Evolutionary conservation across 2,797 vertebrate genomes (phyloP).

Genomic region (Amblyraja radiata): DNA sequence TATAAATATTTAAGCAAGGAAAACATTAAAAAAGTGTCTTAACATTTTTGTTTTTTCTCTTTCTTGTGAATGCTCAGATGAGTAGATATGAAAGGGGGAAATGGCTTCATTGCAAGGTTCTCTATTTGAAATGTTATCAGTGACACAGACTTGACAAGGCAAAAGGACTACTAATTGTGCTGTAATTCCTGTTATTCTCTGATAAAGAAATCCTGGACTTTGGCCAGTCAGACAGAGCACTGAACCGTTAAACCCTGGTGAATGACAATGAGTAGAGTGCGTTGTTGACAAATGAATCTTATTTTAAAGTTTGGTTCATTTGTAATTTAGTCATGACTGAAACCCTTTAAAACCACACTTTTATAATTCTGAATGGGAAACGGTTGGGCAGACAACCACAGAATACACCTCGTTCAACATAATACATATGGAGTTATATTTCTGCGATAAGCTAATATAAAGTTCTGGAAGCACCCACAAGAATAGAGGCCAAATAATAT

Average conservation of each 20-base stretch:
- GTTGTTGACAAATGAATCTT: neutral
- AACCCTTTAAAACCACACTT: neutral
- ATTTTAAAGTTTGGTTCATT: neutral
- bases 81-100: neutral
- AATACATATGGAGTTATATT: neutral
- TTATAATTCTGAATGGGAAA: neutral
- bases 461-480: neutral
- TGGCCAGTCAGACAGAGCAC: neutral
- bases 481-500: neutral
- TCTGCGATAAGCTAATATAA: no score
- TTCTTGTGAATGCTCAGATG: neutral
- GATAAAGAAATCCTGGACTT: constrained; percentile 6
- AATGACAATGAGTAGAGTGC: neutral
- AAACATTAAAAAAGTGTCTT: neutral
- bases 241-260: neutral
- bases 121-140: neutral
- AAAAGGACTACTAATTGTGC: neutral
- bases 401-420: neutral
- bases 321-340: neutral
- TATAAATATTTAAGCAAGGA: neutral
- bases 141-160: neutral
- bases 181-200: neutral
- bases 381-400: neutral
- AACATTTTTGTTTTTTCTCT: no score
- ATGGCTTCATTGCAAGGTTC: neutral